These are phyloP conservation scores for Alauda arvensis DNA, from an alignment of 2,797 vertebrate species.

Conservation along the genomic window DNA sequence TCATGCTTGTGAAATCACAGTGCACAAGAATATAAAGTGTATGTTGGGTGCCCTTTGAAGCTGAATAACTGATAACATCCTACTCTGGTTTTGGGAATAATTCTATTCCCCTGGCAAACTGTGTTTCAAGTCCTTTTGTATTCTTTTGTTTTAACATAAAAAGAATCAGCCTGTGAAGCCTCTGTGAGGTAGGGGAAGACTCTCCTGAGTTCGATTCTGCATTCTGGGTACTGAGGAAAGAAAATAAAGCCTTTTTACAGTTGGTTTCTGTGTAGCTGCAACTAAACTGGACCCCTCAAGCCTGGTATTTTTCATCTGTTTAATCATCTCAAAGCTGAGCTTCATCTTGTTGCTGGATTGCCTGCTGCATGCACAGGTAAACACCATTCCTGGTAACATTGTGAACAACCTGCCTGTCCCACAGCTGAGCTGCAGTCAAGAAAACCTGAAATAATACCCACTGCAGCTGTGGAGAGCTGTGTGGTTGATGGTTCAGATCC, in stretches of 20 bases:
- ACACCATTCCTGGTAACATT: background rate
- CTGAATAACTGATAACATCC: background rate
- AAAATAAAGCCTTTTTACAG: background rate
- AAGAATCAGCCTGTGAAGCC: background rate
- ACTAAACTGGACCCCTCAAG: background rate
- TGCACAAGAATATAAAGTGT: background rate
- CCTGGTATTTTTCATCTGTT: background rate
- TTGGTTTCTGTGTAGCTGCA: background rate
- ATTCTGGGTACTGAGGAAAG: background rate
- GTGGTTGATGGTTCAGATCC: background rate
- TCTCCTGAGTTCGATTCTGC: background rate
- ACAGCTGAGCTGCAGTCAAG: background rate
- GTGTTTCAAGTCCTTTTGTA: background rate
- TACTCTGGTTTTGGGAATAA: background rate
- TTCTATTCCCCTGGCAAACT: background rate
- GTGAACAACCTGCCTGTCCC: background rate
- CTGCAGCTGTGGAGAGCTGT: background rate
- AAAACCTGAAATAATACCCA: background rate
- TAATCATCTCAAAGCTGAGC: conserved; percentile 4
- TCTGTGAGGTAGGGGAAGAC: background rate
- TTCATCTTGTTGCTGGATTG: background rate
- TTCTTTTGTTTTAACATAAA: background rate
- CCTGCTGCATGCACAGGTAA: background rate
- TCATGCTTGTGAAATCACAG: background rate
- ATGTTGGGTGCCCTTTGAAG: background rate